A percentile compares a stretch with the other conserved stretches of the same genome.
Conservation (phyloP, 1,140 invertebrate species). For the Megathymus violae region DNA sequence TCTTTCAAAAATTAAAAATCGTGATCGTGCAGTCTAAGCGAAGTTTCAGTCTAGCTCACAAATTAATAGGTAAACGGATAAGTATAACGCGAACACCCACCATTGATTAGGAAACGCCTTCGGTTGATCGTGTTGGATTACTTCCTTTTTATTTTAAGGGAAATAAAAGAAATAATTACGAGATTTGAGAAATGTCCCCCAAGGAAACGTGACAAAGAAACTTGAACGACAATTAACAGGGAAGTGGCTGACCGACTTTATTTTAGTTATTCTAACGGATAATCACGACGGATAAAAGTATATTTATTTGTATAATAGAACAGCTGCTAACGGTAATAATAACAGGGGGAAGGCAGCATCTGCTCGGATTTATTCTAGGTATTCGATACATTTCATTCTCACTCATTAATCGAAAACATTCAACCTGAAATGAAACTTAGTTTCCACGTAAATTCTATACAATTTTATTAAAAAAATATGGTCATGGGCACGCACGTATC, state of each 20-base stretch:
- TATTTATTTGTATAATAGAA: no score
- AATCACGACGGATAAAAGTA: no score
- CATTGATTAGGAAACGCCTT: slow-evolving; percentile 28
- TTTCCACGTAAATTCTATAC: no score
- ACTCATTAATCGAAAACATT: no score
- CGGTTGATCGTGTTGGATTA: slow-evolving; percentile 30
- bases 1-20: no score
- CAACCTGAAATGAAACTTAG: no score
- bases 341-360: no score
- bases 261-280: background rate
- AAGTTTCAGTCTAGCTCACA: slow-evolving; percentile 3
- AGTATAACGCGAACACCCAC: slow-evolving; percentile 27
- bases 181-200: slow-evolving; percentile 14
- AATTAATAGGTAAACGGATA: slow-evolving; percentile 32
- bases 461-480: no score
- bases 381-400: no score
- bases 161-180: slow-evolving; percentile 25
- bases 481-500: no score
- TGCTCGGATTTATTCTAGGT: no score
- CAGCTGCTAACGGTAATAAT: no score
- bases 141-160: slow-evolving; percentile 26
- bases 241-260: background rate
- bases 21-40: slow-evolving; percentile 15
- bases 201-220: slow-evolving; percentile 15
- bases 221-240: slow-evolving; percentile 15